phyloP scores from a whole-genome alignment of 2,113 vertebrate species.

The Protobothrops mucrosquamatus region DNA sequence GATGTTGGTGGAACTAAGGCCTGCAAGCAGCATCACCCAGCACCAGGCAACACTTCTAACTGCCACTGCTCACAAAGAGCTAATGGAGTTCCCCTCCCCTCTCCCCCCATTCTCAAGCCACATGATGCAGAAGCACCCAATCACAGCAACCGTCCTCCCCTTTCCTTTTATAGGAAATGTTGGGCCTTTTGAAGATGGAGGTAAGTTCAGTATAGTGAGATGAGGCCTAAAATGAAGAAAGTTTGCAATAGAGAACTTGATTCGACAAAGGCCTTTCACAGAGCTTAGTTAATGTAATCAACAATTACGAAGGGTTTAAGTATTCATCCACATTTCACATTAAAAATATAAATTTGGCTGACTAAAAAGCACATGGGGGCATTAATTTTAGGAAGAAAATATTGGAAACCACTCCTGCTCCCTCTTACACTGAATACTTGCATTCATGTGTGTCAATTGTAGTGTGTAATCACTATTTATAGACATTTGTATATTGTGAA shows the following conservation, averaged over 20 bases:
- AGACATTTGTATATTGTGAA: neutral
- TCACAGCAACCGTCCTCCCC: neutral
- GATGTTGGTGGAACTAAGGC: accelerated
- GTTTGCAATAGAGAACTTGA: neutral
- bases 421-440: neutral
- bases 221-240: neutral
- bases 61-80: conserved; percentile 16
- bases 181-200: neutral
- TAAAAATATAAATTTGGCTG: neutral
- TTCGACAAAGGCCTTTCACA: neutral
- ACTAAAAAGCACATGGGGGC: neutral
- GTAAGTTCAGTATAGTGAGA: neutral
- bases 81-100: neutral
- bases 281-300: neutral
- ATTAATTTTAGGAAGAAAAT: neutral
- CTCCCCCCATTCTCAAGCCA: neutral
- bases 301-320: neutral
- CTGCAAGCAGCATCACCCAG: conserved; percentile 44
- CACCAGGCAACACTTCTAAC: conserved; percentile 14
- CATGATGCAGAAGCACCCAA: neutral
- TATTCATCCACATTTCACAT: neutral
- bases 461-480: neutral
- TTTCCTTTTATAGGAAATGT: neutral
- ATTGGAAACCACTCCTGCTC: neutral
- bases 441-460: neutral